Percentiles rank a stretch among this genome's conserved stretches.
phyloP scores from a whole-genome alignment of 2,113 vertebrate genomes.

The Protobothrops flavoviridis region DNA sequence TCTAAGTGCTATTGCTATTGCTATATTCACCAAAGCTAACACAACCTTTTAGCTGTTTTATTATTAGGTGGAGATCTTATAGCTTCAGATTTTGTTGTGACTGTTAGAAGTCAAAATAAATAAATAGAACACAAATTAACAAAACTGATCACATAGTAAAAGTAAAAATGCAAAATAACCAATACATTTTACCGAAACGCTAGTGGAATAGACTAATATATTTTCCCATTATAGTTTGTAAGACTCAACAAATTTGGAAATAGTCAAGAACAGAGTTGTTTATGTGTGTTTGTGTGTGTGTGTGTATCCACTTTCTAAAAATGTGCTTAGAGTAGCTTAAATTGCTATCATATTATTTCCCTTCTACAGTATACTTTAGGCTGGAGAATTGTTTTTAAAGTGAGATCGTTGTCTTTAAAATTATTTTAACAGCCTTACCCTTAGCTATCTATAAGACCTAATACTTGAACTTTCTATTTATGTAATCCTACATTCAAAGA shows the following conservation, averaged over 20 bases:
- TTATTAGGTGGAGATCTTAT: not conserved
- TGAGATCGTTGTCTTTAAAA: slow-evolving; percentile 45
- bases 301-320: not conserved
- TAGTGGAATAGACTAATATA: too few species aligned
- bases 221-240: not conserved
- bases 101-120: not conserved
- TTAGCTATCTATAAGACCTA: slow-evolving; percentile 43
- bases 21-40: not conserved
- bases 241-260: not conserved
- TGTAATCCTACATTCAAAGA: slow-evolving; percentile 25
- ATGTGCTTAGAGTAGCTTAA: not conserved
- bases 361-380: slow-evolving; percentile 14
- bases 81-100: not conserved
- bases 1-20: not conserved
- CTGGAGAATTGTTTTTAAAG: slow-evolving; percentile 39
- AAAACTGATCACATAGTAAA: not conserved
- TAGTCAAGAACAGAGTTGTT: not conserved
- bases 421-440: slow-evolving; percentile 37
- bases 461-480: slow-evolving; percentile 17
- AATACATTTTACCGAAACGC: not conserved
- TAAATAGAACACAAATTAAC: not conserved
- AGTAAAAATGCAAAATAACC: not conserved
- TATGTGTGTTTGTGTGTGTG: too few species aligned
- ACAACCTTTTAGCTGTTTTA: not conserved
- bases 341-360: slow-evolving; percentile 23